phyloP scores from a whole-genome alignment of 2,888 invertebrate species.

The Volucella inflata region DNA sequence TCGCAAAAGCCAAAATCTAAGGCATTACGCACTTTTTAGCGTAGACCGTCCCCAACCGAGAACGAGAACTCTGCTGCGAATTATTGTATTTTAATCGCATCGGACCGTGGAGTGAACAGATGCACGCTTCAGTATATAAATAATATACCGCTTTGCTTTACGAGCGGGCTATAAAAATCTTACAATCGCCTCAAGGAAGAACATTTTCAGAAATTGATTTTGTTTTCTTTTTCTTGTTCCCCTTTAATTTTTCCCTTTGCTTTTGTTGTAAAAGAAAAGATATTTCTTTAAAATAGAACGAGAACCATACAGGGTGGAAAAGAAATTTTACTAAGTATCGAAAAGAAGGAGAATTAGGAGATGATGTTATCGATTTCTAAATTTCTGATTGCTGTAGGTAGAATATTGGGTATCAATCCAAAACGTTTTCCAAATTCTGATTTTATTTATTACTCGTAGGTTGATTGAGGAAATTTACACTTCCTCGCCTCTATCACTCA shows the following conservation, averaged over 20 bases:
- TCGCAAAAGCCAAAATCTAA: background rate
- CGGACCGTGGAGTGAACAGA: conserved; percentile 68
- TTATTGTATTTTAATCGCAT: conserved; percentile 74
- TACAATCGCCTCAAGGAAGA: conserved; percentile 65
- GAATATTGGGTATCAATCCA: too few species aligned
- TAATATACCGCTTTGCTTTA: conserved; percentile 55
- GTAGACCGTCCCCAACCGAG: conserved; percentile 29
- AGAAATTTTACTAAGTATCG: too few species aligned
- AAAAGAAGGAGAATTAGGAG: background rate
- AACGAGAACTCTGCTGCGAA: conserved; percentile 47
- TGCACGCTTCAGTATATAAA: conserved; percentile 68
- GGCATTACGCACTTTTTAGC: conserved; percentile 66
- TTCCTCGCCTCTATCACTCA: too few species aligned
- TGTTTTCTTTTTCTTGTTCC: conserved; percentile 26
- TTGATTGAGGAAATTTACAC: too few species aligned
- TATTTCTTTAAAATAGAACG: conserved; percentile 16
- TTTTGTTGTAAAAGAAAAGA: conserved; percentile 12
- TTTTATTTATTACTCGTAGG: too few species aligned
- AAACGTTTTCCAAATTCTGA: too few species aligned
- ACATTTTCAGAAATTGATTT: conserved; percentile 48
- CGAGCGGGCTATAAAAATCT: conserved; percentile 53
- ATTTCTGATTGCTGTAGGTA: background rate
- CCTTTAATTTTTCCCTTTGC: conserved; percentile 9
- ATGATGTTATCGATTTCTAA: background rate
- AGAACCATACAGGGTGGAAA: conserved; percentile 17